Conservation (phyloP, 2,113 vertebrate genomes). For the Rana temporaria region DNA sequence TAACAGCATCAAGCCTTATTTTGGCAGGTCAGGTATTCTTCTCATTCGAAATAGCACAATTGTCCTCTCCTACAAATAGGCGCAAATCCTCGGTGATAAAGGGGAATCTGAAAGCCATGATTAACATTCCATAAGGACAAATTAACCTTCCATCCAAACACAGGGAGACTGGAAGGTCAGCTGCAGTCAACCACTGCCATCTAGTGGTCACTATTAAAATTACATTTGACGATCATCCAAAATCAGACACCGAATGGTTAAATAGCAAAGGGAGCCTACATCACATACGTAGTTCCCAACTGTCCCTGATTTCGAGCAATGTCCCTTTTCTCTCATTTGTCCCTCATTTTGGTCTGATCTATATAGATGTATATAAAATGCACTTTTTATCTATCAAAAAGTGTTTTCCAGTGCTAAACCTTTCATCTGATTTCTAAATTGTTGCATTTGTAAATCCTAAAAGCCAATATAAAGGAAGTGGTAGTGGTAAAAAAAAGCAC, state of each 20-base stretch:
- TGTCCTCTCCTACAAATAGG: not conserved
- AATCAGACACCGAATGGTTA: not conserved
- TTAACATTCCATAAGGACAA: conserved; percentile 21
- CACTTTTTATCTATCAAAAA: no score
- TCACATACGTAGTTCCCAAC: no score
- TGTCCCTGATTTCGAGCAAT: no score
- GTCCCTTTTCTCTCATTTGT: no score
- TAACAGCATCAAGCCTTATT: conserved; percentile 18
- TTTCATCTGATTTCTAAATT: no score
- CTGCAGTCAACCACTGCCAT: not conserved
- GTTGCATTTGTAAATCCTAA: no score
- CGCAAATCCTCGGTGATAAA: conserved; percentile 21
- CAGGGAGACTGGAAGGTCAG: not conserved
- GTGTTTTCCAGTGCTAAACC: no score
- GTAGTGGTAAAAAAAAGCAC: no score
- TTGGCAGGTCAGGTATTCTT: not conserved
- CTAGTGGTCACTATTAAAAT: not conserved
- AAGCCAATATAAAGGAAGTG: no score
- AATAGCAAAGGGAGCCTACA: no score
- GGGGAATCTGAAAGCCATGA: conserved; percentile 4
- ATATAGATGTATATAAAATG: no score
- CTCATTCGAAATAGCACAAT: conserved; percentile 8
- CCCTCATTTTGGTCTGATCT: no score
- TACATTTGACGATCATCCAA: not conserved
- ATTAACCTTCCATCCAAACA: not conserved